Evolutionary conservation across 2,113 vertebrate genomes (phyloP).

Genomic region (Craseonycteris thonglongyai): DNA sequence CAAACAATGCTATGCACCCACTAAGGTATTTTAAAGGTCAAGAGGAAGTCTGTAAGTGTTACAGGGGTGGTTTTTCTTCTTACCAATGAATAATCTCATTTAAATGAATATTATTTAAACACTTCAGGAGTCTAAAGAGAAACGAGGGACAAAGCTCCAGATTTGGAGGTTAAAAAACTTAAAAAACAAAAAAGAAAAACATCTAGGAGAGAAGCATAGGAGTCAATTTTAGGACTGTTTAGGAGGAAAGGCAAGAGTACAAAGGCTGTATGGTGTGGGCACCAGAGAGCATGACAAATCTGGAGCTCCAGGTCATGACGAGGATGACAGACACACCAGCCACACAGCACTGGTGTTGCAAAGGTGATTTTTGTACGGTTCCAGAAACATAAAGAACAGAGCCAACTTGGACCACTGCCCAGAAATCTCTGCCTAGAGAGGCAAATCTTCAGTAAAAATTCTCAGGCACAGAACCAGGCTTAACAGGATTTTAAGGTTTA

Average conservation of each 20-base stretch:
- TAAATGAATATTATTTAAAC: not conserved
- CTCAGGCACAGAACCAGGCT: not conserved
- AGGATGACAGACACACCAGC: not conserved
- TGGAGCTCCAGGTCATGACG: not conserved
- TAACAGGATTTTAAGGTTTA: not conserved
- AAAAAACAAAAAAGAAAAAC: not conserved
- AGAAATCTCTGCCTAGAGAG: not conserved
- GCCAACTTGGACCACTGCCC: not conserved
- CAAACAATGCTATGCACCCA: not conserved
- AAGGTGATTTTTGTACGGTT: not conserved
- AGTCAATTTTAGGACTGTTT: not conserved
- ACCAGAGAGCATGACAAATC: not conserved
- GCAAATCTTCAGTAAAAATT: not conserved
- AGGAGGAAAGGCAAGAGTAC: not conserved
- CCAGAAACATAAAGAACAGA: not conserved
- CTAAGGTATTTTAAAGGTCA: slow-evolving; percentile 29
- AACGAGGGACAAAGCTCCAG: not conserved
- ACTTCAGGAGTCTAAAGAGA: not conserved
- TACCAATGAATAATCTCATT: not conserved
- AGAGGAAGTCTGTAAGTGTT: not conserved
- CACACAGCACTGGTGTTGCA: not conserved
- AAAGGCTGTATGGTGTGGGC: not conserved
- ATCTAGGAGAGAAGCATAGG: not conserved
- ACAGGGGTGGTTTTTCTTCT: not conserved
- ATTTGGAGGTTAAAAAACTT: too few relatives aligned